Base-by-base conservation (phyloP, 1,140 invertebrate genomes). In the Diorhabda elongata region DNA sequence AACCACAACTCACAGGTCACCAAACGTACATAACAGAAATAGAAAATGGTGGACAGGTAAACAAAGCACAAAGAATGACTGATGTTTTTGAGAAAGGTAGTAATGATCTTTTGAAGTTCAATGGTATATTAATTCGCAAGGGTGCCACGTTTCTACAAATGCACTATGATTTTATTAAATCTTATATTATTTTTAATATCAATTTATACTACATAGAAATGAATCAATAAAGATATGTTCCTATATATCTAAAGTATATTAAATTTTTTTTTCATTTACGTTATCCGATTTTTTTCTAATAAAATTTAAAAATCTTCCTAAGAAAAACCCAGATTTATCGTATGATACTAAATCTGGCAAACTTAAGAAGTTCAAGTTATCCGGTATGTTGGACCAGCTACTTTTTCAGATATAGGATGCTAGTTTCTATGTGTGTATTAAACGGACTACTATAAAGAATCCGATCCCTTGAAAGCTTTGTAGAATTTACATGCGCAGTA, bases 1-100 rank as follows among this genome's bases (percentile, higher is more conserved):
- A 26, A 26, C n/a, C 47, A 52, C 47, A 52, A 9, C 45, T 52
- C 45, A 9, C 45, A 52, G 47, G 47, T 52, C 47, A 52, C 47
- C 47, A 52, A 52, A 52, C 47, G 47, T 52, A 52, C 47, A 52
- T 52, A 52, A 52, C 47, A 52, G 47, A 52, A 52, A 52, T 52
- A 52, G 47, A 52, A 52, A 52, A 52, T 52, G 47, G 47, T 52
- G 47, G 47, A 52, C 47, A 52, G 47, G 47, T 52, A 52, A 52
- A 52, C 47, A 52, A 52, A 52, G 47, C 47, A 52, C 47, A 52
- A 52, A 52, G 47, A 52, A 52, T 52, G 2, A 52, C 47, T 52
- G 47, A 52, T 52, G 47, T 52, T 52, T 52, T 52, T 52, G 47
- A n/a, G 47, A 52, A 52, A 52, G 47, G 47, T 52, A 52, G 47